Percentiles rank a stretch among this genome's conserved stretches.
Conservation (phyloP, 2,888 invertebrate genomes). For the Elmis aenea region DNA sequence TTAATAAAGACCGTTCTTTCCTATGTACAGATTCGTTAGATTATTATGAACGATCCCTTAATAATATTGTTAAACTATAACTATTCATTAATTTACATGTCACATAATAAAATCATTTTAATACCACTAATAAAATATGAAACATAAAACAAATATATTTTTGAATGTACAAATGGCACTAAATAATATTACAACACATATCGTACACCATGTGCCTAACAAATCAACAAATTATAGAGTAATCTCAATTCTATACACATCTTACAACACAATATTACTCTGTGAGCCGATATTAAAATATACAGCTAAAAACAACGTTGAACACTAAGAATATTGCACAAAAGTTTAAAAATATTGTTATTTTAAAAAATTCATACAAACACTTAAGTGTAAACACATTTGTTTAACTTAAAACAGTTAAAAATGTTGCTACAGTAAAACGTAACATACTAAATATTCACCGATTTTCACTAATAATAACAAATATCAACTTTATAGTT, state of each 20-base stretch:
- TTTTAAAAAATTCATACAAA: slow-evolving; percentile 10
- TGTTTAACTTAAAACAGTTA: slow-evolving; percentile 10
- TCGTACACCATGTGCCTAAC: slow-evolving; percentile 16
- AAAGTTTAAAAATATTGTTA: slow-evolving; percentile 20
- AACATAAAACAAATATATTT: slow-evolving; percentile 13
- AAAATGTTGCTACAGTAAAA: slow-evolving; percentile 4
- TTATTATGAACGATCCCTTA: too few species aligned
- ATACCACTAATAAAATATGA: slow-evolving; percentile 14
- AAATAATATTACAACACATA: slow-evolving; percentile 19
- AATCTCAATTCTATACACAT: slow-evolving; percentile 13
- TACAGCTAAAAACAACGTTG: slow-evolving; percentile 27
- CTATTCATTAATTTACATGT: too few species aligned
- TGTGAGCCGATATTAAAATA: slow-evolving; percentile 18
- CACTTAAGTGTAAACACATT: background rate
- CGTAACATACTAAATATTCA: slow-evolving; percentile 10
- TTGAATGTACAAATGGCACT: slow-evolving; percentile 23
- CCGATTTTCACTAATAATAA: slow-evolving; percentile 7
- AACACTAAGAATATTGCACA: slow-evolving; percentile 27
- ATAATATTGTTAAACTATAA: too few species aligned
- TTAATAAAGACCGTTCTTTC: slow-evolving; percentile 17
- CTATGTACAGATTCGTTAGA: slow-evolving; percentile 23
- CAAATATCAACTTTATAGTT: too few species aligned
- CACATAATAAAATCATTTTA: too few species aligned
- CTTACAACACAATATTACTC: slow-evolving; percentile 9
- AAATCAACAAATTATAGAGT: slow-evolving; percentile 14